Conservation (phyloP, 1,140 invertebrate genomes). For the Leptoteleia sp. region DNA sequence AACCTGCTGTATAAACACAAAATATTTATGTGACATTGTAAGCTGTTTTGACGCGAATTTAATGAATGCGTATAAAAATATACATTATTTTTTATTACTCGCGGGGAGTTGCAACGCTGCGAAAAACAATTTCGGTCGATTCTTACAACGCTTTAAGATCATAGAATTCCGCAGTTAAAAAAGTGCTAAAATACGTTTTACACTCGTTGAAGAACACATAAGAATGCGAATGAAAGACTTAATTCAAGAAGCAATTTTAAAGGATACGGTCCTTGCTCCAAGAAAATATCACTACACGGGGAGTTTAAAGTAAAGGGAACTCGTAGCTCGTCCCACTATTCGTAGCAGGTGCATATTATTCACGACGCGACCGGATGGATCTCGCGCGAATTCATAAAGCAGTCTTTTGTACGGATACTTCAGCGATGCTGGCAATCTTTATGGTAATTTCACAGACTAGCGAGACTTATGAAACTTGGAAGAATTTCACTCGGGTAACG, state of each 20-base stretch:
- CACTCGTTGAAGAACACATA: conserved; percentile 53
- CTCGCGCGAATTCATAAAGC: conserved; percentile 80
- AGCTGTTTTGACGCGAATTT: conserved; percentile 31
- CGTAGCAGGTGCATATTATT: conserved; percentile 79
- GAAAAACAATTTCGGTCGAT: conserved; percentile 38
- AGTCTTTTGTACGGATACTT: conserved; percentile 78
- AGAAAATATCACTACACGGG: conserved; percentile 64
- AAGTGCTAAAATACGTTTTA: conserved; percentile 55
- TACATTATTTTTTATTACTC: conserved; percentile 43
- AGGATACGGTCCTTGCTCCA: conserved; percentile 58
- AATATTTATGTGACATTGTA: conserved; percentile 35
- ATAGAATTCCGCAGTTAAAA: conserved; percentile 40
- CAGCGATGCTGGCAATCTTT: conserved; percentile 73
- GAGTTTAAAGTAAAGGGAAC: conserved; percentile 67
- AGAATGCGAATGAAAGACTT: conserved; percentile 55
- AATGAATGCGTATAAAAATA: conserved; percentile 38
- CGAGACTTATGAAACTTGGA: conserved; percentile 66
- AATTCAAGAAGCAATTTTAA: conserved; percentile 66
- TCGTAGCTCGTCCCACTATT: conserved; percentile 70
- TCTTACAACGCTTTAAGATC: conserved; percentile 36
- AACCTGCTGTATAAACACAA: conserved; percentile 19
- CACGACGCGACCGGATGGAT: conserved; percentile 76
- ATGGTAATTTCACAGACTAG: conserved; percentile 77
- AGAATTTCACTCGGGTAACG: conserved; percentile 60
- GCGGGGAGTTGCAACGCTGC: conserved; percentile 4